A percentile compares a stretch with the other conserved stretches of the same genome.
Conservation (phyloP, 37 sponge, comb jelly and placozoan species). For the Crambe crambe region DNA sequence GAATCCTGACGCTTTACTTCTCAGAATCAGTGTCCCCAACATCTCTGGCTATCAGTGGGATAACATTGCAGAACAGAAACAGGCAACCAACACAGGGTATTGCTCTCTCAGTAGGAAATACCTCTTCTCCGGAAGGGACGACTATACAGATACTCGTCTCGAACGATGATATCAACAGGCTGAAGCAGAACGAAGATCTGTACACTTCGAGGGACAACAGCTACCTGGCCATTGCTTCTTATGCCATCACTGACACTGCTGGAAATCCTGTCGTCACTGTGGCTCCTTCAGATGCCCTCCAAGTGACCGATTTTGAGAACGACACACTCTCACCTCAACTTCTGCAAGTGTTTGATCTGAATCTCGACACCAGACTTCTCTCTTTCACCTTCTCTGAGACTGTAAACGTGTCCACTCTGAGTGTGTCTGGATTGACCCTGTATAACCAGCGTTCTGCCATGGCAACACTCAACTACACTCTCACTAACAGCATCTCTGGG, state of each 20-base stretch:
- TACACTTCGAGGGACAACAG: constrained; percentile 44
- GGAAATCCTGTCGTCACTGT: constrained; percentile 71
- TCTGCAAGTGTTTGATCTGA: constrained; percentile 33
- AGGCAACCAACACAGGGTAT: constrained; percentile 37
- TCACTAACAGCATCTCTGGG: constrained; percentile 30
- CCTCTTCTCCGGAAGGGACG: constrained; percentile 42
- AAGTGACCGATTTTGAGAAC: constrained; percentile 54
- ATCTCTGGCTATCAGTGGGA: constrained; percentile 56
- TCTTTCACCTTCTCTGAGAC: constrained; percentile 75
- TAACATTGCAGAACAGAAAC: constrained; percentile 77
- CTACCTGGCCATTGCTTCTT: constrained; percentile 74
- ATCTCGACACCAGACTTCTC: constrained; percentile 57
- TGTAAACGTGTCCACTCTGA: constrained; percentile 70
- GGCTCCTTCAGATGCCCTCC: constrained; percentile 57
- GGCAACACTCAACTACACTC: constrained; percentile 31
- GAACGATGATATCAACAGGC: constrained; percentile 66
- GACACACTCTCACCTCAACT: constrained; percentile 61
- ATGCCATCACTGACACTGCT: constrained; percentile 64
- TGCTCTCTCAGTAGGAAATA: constrained; percentile 63
- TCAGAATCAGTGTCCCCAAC: constrained; percentile 69
- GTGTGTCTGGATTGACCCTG: constrained; percentile 57
- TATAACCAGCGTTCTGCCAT: constrained; percentile 11
- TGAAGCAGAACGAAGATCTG: constrained; percentile 74
- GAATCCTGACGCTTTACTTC: constrained; percentile 69
- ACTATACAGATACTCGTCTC: constrained; percentile 50